Evolutionary conservation across 2,888 invertebrate genomes (phyloP).

Genomic region (Villa cingulata): DNA sequence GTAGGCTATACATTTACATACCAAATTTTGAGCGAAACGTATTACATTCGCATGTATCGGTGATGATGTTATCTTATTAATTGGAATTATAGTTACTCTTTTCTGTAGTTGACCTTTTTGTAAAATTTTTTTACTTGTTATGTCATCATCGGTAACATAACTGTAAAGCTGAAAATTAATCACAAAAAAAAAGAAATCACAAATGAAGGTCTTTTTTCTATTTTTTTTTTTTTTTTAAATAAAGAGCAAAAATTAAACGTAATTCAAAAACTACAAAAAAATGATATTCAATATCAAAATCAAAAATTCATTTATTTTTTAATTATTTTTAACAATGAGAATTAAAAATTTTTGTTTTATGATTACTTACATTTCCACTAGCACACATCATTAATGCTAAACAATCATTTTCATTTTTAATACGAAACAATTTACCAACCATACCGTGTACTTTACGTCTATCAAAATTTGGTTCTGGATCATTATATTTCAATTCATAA

Average conservation of each 20-base stretch:
- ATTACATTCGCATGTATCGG: constrained; percentile 47
- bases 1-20: no score
- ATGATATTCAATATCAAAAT: no score
- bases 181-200: background rate
- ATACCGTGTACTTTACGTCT: constrained; percentile 55
- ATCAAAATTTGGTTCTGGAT: constrained; percentile 65
- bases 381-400: constrained; percentile 76
- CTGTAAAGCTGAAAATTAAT: constrained; percentile 68
- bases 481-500: constrained; percentile 53
- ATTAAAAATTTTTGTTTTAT: no score
- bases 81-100: constrained; percentile 77
- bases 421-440: constrained; percentile 62
- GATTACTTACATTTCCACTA: constrained; percentile 57
- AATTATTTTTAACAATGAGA: no score
- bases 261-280: no score
- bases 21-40: constrained; percentile 53
- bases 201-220: background rate
- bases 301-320: no score
- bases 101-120: constrained; percentile 65
- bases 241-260: no score
- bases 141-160: constrained; percentile 78
- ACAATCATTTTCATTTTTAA: constrained; percentile 54
- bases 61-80: constrained; percentile 67
- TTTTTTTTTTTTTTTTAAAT: background rate
- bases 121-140: constrained; percentile 70